phyloP scores from a whole-genome alignment of 2,888 invertebrate species.

The Anthrax anthrax region DNA sequence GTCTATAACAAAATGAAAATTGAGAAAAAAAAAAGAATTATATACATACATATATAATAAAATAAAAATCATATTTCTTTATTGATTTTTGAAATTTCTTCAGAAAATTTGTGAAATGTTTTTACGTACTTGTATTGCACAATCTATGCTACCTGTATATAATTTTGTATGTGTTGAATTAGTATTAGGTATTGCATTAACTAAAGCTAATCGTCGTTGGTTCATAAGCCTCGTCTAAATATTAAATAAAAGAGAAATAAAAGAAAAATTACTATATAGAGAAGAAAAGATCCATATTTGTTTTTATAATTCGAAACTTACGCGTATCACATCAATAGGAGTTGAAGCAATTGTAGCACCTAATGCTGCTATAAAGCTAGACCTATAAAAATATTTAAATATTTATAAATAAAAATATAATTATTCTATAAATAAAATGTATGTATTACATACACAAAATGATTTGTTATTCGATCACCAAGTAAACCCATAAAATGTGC shows the following conservation, averaged over 20 bases:
- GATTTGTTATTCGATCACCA: constrained; percentile 70
- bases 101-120: constrained; percentile 1
- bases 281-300: no score
- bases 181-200: constrained; percentile 27
- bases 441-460: constrained; percentile 52
- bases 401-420: background rate
- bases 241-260: constrained; percentile 32
- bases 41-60: background rate
- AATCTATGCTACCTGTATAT: constrained; percentile 73
- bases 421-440: background rate
- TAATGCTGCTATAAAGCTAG: constrained; percentile 81
- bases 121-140: constrained; percentile 51
- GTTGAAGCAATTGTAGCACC: constrained; percentile 89
- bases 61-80: background rate
- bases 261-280: no score
- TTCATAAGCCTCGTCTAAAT: constrained; percentile 95
- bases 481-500: constrained; percentile 50
- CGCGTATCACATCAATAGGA: constrained; percentile 85
- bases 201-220: constrained; percentile 51
- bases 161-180: constrained; percentile 37
- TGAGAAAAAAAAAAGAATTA: background rate
- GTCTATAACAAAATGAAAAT: constrained; percentile 48
- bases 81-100: background rate
- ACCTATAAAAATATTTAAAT: constrained; percentile 40
- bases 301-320: no score